phyloP scores from a whole-genome alignment of 2,113 vertebrate species.

The Rostratula benghalensis region DNA sequence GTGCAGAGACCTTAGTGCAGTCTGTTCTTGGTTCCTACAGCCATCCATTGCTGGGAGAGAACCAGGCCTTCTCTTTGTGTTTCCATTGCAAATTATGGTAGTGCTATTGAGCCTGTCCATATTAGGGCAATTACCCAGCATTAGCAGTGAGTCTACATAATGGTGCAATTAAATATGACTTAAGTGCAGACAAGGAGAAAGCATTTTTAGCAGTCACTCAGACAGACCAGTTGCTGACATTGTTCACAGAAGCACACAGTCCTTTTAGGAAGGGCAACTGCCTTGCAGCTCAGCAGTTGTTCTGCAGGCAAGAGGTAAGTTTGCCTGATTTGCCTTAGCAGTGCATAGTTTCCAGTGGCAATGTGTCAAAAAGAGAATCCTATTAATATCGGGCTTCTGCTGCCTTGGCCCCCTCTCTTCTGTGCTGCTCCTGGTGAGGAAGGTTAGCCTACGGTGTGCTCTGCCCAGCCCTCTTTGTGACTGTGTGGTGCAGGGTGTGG shows the following conservation, averaged over 20 bases:
- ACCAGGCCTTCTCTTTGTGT: neutral
- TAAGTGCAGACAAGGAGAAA: neutral
- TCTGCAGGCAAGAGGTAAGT: neutral
- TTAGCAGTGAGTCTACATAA: slow-evolving; percentile 3
- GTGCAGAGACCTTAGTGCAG: neutral
- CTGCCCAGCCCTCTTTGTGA: neutral
- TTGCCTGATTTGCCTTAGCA: neutral
- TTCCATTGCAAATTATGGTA: neutral
- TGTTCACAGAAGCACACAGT: neutral
- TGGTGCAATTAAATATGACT: neutral
- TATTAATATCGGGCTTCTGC: neutral
- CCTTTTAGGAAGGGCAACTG: neutral
- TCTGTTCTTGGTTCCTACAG: neutral
- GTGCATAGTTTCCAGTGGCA: neutral
- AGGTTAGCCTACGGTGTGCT: neutral
- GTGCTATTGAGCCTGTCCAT: neutral
- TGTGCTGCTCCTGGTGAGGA: neutral
- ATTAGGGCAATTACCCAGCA: neutral
- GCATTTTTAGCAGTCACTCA: neutral
- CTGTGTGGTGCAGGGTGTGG: neutral
- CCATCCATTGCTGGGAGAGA: neutral
- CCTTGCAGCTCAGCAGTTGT: neutral
- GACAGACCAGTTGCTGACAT: neutral
- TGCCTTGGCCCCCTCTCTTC: neutral
- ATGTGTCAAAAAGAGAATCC: neutral